These are phyloP conservation scores for Tokudaia tokunoshimensis DNA, from an alignment of 2,797 vertebrate genomes.

Conservation along the genomic window DNA sequence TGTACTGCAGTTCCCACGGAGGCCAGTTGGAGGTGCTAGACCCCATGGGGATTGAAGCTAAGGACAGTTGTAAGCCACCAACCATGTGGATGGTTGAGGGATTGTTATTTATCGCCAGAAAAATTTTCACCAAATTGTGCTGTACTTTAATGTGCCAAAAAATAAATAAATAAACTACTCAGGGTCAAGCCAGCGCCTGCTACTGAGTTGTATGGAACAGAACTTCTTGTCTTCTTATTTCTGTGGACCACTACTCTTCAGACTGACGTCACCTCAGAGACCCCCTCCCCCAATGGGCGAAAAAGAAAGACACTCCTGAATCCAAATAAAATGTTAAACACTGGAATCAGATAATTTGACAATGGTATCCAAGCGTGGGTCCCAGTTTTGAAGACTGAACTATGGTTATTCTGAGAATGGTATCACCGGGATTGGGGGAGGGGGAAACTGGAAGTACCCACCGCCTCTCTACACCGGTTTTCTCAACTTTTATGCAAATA, in stretches of 20 bases:
- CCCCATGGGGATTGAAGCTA: background rate
- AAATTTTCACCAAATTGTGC: background rate
- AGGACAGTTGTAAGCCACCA: background rate
- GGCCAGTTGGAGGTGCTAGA: background rate
- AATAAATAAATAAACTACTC: background rate
- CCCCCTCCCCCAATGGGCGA: background rate
- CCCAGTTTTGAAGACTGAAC: background rate
- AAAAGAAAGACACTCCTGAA: background rate
- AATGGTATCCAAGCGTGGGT: rapidly evolving
- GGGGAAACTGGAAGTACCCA: too few species aligned
- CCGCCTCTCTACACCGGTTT: background rate
- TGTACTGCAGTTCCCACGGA: background rate
- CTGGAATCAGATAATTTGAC: background rate
- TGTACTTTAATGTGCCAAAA: background rate
- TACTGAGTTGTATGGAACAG: background rate
- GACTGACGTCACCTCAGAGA: background rate
- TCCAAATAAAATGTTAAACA: background rate
- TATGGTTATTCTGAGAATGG: background rate
- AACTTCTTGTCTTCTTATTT: too few species aligned
- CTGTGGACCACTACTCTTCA: background rate
- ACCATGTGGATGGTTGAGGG: background rate
- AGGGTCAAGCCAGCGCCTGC: background rate
- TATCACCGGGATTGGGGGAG: rapidly evolving
- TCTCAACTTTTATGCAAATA: background rate
- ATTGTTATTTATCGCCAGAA: background rate